phyloP scores from a whole-genome alignment of 2,888 invertebrate species.

The Aleiodes leptofemur region DNA sequence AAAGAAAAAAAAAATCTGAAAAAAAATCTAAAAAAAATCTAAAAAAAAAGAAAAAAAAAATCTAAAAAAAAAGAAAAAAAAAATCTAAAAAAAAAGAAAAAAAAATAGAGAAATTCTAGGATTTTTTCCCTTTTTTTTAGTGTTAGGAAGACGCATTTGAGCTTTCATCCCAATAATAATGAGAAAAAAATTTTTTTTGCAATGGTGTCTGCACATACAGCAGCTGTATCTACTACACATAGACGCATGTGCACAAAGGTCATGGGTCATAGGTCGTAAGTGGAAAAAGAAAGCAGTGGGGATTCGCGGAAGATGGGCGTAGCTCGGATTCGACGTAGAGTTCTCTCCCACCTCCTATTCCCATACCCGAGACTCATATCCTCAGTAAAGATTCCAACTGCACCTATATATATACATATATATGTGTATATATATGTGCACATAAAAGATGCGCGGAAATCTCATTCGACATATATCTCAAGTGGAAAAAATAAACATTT shows the following conservation, averaged over 20 bases:
- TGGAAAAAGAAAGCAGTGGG: slow-evolving; percentile 48
- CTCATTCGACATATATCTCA: slow-evolving; percentile 5
- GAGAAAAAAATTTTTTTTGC: background rate
- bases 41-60: no score
- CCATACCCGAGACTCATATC: background rate
- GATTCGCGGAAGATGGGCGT: slow-evolving; percentile 65
- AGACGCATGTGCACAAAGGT: slow-evolving; percentile 57
- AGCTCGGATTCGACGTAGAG: slow-evolving; percentile 63
- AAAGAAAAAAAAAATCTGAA: no score
- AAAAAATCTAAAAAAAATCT: no score
- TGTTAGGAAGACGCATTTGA: no score
- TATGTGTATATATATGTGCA: background rate
- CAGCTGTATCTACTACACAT: slow-evolving; percentile 27
- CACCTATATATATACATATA: background rate
- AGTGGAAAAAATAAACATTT: background rate
- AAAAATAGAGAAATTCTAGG: no score
- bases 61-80: no score
- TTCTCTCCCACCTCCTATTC: slow-evolving; percentile 33
- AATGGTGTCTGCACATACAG: slow-evolving; percentile 24
- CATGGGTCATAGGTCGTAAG: slow-evolving; percentile 63
- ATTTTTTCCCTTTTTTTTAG: no score
- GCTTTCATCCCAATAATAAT: no score
- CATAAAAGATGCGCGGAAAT: background rate
- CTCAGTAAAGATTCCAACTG: background rate
- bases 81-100: no score